A percentile compares a stretch with the other conserved stretches of the same genome.
Evolutionary conservation across 2,113 vertebrate genomes (phyloP).

Genomic region (Dolichallabes microphthalmus): DNA sequence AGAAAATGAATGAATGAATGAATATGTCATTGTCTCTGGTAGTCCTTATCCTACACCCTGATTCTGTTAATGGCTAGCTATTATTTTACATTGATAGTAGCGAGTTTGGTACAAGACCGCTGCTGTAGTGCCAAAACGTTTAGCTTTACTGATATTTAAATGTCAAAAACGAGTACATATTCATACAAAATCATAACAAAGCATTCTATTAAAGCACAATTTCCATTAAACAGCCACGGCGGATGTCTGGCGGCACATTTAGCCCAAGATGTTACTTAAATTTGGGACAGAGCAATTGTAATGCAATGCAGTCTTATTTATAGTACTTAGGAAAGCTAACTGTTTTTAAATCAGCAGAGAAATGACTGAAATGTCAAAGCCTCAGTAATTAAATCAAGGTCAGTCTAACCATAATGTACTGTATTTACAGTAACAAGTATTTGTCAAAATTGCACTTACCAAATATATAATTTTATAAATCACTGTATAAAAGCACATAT

Average conservation of each 20-base stretch:
- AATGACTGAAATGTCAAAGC: conserved; percentile 8
- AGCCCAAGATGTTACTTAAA: conserved; percentile 1
- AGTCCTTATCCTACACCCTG: too few species aligned
- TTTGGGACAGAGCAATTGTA: neutral
- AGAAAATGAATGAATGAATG: too few species aligned
- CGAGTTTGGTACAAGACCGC: too few species aligned
- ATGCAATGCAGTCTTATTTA: neutral
- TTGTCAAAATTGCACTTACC: neutral
- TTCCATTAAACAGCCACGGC: conserved; percentile 2
- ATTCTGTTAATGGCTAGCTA: too few species aligned
- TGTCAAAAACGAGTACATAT: neutral
- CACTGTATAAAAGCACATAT: neutral
- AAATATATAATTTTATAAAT: neutral
- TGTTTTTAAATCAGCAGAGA: neutral
- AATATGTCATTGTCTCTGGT: too few species aligned
- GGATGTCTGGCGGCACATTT: neutral
- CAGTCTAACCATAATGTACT: neutral
- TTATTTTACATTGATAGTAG: too few species aligned
- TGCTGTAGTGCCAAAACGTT: neutral
- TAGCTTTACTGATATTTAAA: conserved; percentile 10
- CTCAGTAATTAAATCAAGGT: neutral
- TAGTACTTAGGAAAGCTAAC: neutral
- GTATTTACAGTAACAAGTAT: neutral
- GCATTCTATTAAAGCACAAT: neutral
- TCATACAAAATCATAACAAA: neutral